Conservation (phyloP, 1,140 invertebrate species). For the Drosophila repleta region DNA sequence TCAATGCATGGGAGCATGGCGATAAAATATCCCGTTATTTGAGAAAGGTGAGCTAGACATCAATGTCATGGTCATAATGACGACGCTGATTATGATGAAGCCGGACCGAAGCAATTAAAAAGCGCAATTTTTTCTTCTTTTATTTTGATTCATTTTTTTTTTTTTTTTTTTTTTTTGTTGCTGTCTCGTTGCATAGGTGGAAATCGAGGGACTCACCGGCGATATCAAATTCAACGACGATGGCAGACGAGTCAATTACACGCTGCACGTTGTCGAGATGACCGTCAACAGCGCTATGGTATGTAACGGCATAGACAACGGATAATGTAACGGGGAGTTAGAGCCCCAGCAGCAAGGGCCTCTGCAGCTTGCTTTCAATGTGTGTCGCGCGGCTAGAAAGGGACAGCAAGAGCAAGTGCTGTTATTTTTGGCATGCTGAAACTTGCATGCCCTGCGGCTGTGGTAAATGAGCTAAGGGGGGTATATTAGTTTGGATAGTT, state of each 20-base stretch:
- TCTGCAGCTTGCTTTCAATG: constrained; percentile 1
- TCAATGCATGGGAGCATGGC: constrained; percentile 93
- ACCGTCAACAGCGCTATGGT: constrained; percentile 85
- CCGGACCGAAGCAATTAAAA: constrained; percentile 65
- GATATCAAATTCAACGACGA: constrained; percentile 94
- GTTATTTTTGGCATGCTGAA: constrained; percentile 1
- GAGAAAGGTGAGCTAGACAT: constrained; percentile 88
- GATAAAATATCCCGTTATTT: constrained; percentile 93
- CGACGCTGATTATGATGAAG: constrained; percentile 32
- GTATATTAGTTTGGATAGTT: not conserved
- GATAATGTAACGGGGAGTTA: constrained; percentile 84
- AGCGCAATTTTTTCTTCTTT: constrained; percentile 6
- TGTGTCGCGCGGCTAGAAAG: not conserved
- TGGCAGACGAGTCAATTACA: constrained; percentile 94
- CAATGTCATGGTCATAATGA: constrained; percentile 43
- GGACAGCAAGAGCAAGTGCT: not conserved
- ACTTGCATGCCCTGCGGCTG: not conserved
- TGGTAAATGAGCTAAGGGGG: not conserved
- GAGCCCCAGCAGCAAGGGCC: not conserved
- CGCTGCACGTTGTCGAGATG: constrained; percentile 96
- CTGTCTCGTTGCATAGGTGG: constrained; percentile 87
- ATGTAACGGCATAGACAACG: constrained; percentile 29
- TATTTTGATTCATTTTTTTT: constrained; percentile 1
- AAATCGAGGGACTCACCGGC: constrained; percentile 95
- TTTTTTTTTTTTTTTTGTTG: constrained; percentile 21